A percentile compares a stretch with the other conserved stretches of the same genome.
Evolutionary conservation across 2,888 invertebrate genomes (phyloP).

Genomic region (Operophtera brumata): DNA sequence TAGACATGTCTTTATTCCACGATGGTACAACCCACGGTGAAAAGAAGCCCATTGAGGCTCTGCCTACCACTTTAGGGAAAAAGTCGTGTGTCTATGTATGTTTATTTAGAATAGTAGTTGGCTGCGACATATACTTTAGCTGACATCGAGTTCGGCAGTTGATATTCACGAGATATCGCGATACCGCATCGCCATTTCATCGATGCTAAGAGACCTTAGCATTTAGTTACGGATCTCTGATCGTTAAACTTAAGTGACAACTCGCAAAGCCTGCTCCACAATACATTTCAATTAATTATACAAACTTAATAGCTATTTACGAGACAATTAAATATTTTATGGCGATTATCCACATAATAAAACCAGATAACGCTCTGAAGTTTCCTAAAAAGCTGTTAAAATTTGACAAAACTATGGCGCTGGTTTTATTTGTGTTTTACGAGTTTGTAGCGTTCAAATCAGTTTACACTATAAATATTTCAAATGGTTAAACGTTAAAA

Average conservation of each 20-base stretch:
- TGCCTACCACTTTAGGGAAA: too few species aligned
- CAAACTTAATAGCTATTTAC: slow-evolving; percentile 44
- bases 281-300: slow-evolving; percentile 45
- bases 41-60: too few species aligned
- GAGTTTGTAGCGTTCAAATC: slow-evolving; percentile 1
- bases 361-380: neutral
- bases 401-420: slow-evolving; percentile 6
- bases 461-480: slow-evolving; percentile 2
- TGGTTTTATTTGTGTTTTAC: slow-evolving; percentile 15
- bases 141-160: too few species aligned
- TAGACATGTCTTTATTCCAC: too few species aligned
- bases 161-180: too few species aligned
- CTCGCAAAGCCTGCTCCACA: slow-evolving; percentile 22
- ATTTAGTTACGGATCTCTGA: neutral
- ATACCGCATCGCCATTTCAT: too few species aligned
- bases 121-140: too few species aligned
- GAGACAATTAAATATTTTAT: slow-evolving; percentile 40
- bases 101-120: too few species aligned
- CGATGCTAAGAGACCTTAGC: neutral
- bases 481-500: neutral
- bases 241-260: slow-evolving; percentile 8
- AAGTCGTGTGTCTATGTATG: too few species aligned
- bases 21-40: too few species aligned
- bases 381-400: slow-evolving; percentile 4
- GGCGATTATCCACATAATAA: slow-evolving; percentile 18